Evolutionary conservation across 2,888 invertebrate genomes (phyloP).

Genomic region (Drosophila colorata): DNA sequence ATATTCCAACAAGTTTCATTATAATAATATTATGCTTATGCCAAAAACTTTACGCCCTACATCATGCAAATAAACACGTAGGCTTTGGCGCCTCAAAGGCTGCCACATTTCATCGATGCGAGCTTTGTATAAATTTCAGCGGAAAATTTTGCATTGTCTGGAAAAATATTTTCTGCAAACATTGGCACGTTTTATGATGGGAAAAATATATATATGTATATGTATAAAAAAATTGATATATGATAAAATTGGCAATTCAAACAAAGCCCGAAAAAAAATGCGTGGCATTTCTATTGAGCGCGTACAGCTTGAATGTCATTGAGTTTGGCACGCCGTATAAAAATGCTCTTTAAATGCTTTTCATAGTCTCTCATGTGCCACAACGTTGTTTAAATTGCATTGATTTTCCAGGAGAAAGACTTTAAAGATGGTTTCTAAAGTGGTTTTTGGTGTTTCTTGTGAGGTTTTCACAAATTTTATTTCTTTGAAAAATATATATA

Average conservation of each 20-base stretch:
- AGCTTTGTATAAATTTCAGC: slow-evolving; percentile 23
- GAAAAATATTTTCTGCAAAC: slow-evolving; percentile 18
- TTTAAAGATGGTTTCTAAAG: not conserved
- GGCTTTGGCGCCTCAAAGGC: slow-evolving; percentile 37
- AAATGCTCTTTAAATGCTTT: slow-evolving; percentile 7
- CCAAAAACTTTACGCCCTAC: slow-evolving; percentile 1
- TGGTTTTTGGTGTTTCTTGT: not conserved
- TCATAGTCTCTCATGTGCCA: not conserved
- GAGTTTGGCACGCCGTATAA: slow-evolving; percentile 5
- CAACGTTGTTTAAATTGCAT: not conserved
- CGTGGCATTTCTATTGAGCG: not conserved
- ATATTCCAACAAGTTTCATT: slow-evolving; percentile 32
- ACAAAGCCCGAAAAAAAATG: slow-evolving; percentile 17
- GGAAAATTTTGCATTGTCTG: slow-evolving; percentile 15
- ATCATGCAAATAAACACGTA: slow-evolving; percentile 17
- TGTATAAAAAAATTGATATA: slow-evolving; percentile 1
- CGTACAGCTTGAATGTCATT: slow-evolving; percentile 6
- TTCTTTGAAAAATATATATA: too few relatives aligned
- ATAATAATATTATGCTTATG: slow-evolving; percentile 26
- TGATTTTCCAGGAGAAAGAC: not conserved
- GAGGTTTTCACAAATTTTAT: too few relatives aligned
- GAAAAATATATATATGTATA: not conserved
- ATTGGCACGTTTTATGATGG: slow-evolving; percentile 40
- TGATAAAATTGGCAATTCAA: slow-evolving; percentile 22
- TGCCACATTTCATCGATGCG: slow-evolving; percentile 33